A percentile compares a stretch with the other conserved stretches of the same genome.
Evolutionary conservation across 2,888 invertebrate genomes (phyloP).

Genomic region (Iphiclides podalirius): DNA sequence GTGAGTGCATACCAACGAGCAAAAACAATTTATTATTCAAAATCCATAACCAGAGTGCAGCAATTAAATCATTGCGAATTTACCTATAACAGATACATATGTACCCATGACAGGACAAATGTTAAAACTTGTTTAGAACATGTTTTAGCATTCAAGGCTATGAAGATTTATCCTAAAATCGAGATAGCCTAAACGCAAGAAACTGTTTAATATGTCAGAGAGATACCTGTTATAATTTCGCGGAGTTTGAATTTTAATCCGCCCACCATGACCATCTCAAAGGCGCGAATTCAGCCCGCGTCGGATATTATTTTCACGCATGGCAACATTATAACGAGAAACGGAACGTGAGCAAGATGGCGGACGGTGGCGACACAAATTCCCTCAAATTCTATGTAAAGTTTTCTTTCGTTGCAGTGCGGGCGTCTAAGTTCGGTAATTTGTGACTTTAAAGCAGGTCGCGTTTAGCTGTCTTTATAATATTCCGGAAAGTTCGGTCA

Average conservation of each 20-base stretch:
- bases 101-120: too few relatives aligned
- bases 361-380: slow-evolving; percentile 16
- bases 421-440: slow-evolving; percentile 5
- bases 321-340: slow-evolving; percentile 64
- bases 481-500: not conserved
- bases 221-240: slow-evolving; percentile 18
- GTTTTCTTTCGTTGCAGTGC: slow-evolving; percentile 16
- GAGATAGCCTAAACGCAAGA: too few relatives aligned
- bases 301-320: slow-evolving; percentile 72
- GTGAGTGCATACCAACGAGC: too few relatives aligned
- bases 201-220: slow-evolving; percentile 21
- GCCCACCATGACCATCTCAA: slow-evolving; percentile 46
- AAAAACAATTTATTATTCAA: too few relatives aligned
- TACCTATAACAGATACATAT: too few relatives aligned
- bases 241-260: slow-evolving; percentile 16
- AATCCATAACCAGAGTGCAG: too few relatives aligned
- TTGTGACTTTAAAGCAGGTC: not conserved
- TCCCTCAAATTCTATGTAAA: slow-evolving; percentile 17
- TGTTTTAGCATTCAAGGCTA: too few relatives aligned
- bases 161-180: too few relatives aligned
- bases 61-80: too few relatives aligned
- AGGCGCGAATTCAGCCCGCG: slow-evolving; percentile 57
- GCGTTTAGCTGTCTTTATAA: slow-evolving; percentile 7
- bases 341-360: slow-evolving; percentile 34
- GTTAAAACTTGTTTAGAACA: too few relatives aligned